Base-by-base conservation (phyloP, 2,888 invertebrate species). In the Limulus polyphemus region DNA sequence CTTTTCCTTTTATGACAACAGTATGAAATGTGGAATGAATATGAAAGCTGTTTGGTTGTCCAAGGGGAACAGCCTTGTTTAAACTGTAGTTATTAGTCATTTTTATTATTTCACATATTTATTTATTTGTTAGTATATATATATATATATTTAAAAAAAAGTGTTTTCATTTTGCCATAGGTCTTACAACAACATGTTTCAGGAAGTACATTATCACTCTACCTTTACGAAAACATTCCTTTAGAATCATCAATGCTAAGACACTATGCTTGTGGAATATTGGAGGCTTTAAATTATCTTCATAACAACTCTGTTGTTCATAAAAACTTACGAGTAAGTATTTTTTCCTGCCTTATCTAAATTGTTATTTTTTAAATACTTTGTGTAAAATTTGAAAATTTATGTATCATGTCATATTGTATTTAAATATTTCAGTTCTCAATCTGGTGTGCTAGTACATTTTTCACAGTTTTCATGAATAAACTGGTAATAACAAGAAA, bases 291-390 rank as follows among this genome's bases (percentile, higher is more conserved):
- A 49, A 82, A 83, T 51, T 90, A 84, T 74, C 78, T 94, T 61
- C 93, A 94, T 74, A 81, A 84, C 70, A 86, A 85, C 66, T 86
- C 87, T 67, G 84, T 92, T 1, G 83, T 90, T 14, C 92, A 94
- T 74, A 85, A 86, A 72, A 86, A 89, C 75, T 77, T 94, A n/a
- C 78, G 85, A 64, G 84, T 54, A 7, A 54, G 84, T 70, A 49
- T 11, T 59, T 50, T 46, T 11, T 12, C 13, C 1, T 32, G 32
- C 32, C 32, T 32, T 32, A 32, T 2, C 32, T 1, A 32, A 32
- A 32, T 32, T 32, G 32, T 32, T 32, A 32, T 32, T 32, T 32
- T 32, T 32, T 32, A 32, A 32, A 32, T 2, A 32, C 32, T 32
- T 32, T 32, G 32, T 2, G 32, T 32, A 32, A 32, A 32, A 32